A percentile compares a stretch with the other conserved stretches of the same genome.
phyloP scores from a whole-genome alignment of 2,113 vertebrate genomes.

The Chaetura pelagica region DNA sequence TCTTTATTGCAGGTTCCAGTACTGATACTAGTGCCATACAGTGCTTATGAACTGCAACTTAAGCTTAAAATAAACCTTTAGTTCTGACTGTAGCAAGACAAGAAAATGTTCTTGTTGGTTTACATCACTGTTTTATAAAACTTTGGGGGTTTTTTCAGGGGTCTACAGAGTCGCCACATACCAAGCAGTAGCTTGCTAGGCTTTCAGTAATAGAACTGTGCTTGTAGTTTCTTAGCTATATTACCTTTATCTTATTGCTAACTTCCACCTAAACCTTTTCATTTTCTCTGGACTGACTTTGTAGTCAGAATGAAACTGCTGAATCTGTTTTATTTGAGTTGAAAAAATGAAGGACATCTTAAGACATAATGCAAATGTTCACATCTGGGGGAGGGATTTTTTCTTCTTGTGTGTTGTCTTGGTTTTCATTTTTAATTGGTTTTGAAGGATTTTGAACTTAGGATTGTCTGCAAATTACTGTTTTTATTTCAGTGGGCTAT shows the following conservation, averaged over 20 bases:
- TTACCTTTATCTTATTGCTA: not conserved
- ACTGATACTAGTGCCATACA: not conserved
- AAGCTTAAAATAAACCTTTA: not conserved
- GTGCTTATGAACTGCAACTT: not conserved
- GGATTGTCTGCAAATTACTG: not conserved
- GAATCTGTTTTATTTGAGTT: not conserved
- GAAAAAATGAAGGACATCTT: constrained; percentile 2
- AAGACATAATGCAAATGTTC: not conserved
- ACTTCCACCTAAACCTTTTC: not conserved
- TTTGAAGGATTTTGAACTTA: not conserved
- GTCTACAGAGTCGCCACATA: not conserved
- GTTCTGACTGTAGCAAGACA: not conserved
- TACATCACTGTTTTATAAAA: not conserved
- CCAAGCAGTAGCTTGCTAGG: constrained; percentile 1
- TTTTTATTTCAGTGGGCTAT: not conserved
- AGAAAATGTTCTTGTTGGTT: not conserved
- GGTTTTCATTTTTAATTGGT: not conserved
- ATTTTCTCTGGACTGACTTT: not conserved
- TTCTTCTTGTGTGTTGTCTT: not conserved
- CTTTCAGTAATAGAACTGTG: not conserved
- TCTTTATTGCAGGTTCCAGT: constrained; percentile 23
- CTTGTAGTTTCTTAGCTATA: not conserved
- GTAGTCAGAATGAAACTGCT: not conserved
- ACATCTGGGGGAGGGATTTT: not conserved
- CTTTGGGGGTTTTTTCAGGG: not conserved